Percentiles rank a stretch among this genome's conserved stretches.
Evolutionary conservation across 2,888 invertebrate genomes (phyloP).

Genomic region (Pterobdella sp.): DNA sequence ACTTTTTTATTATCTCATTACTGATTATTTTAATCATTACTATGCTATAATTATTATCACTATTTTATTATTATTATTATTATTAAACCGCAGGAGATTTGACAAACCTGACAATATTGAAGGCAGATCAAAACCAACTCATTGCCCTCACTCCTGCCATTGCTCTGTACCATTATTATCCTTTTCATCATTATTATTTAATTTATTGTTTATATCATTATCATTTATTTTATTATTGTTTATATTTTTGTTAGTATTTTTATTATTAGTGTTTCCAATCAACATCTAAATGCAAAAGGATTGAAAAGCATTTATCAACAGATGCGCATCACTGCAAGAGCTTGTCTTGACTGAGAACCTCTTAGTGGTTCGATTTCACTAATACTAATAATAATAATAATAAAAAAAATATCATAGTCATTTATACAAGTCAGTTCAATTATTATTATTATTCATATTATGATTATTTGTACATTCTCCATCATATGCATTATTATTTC

Average conservation of each 20-base stretch:
- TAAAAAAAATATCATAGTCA: not conserved
- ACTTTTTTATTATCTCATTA: not conserved
- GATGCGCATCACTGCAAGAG: constrained; percentile 86
- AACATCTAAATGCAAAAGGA: too few relatives aligned
- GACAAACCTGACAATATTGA: constrained; percentile 82
- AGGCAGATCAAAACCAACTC: constrained; percentile 67
- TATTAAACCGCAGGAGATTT: constrained; percentile 60
- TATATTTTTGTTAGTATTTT: not conserved
- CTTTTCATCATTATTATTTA: not conserved
- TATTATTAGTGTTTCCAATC: too few relatives aligned
- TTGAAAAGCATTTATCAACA: constrained; percentile 47
- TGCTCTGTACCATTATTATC: constrained; percentile 44
- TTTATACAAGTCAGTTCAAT: too few relatives aligned
- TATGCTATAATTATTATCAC: too few relatives aligned
- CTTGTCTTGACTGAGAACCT: constrained; percentile 95
- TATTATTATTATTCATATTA: too few relatives aligned
- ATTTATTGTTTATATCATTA: not conserved
- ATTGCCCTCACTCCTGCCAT: constrained; percentile 53
- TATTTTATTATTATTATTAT: too few relatives aligned
- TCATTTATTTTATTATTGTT: not conserved
- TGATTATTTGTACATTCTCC: not conserved
- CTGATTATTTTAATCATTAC: not conserved
- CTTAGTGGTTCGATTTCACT: constrained; percentile 57
- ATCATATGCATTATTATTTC: not conserved
- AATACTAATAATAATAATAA: not conserved